A percentile compares a stretch with the other conserved stretches of the same genome.
Evolutionary conservation across 2,797 vertebrate species (phyloP).

Genomic region (Acrossocheilus wenchowensis): DNA sequence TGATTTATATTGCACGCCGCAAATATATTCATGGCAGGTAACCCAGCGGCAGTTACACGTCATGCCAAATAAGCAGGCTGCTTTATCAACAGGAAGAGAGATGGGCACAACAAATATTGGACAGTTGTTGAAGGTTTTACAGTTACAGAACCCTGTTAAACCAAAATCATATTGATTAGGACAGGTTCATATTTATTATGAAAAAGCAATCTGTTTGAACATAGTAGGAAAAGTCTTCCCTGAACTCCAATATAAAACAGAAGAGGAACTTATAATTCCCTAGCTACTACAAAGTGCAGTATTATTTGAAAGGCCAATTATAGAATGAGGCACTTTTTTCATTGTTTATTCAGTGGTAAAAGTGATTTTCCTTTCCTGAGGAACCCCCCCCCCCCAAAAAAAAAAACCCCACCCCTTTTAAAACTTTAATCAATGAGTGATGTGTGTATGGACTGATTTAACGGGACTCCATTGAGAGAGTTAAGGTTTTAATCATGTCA

Average conservation of each 20-base stretch:
- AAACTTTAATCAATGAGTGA: slow-evolving; percentile 10
- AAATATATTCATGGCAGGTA: slow-evolving; percentile 33
- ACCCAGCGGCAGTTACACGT: background rate
- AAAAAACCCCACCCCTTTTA: background rate
- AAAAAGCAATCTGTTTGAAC: slow-evolving; percentile 3
- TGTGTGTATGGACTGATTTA: background rate
- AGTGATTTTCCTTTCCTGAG: background rate
- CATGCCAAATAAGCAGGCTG: slow-evolving; percentile 22
- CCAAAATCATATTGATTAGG: background rate
- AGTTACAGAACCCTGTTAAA: background rate
- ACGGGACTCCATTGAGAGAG: background rate
- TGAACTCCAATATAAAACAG: slow-evolving; percentile 7
- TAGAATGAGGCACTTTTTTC: background rate
- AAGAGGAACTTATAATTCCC: background rate
- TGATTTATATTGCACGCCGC: slow-evolving; percentile 13
- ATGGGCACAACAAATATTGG: background rate
- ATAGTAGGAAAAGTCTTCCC: background rate
- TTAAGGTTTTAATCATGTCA: slow-evolving; percentile 32
- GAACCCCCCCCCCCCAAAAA: background rate
- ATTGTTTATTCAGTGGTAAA: background rate
- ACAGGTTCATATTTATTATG: slow-evolving; percentile 4
- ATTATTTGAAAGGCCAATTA: background rate
- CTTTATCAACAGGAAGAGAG: slow-evolving; percentile 22
- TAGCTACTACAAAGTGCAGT: background rate
- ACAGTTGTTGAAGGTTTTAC: slow-evolving; percentile 20